Percentiles rank a stretch among this genome's conserved stretches.
phyloP scores from a whole-genome alignment of 2,113 vertebrate species.

The Oreochromis tanganicae region DNA sequence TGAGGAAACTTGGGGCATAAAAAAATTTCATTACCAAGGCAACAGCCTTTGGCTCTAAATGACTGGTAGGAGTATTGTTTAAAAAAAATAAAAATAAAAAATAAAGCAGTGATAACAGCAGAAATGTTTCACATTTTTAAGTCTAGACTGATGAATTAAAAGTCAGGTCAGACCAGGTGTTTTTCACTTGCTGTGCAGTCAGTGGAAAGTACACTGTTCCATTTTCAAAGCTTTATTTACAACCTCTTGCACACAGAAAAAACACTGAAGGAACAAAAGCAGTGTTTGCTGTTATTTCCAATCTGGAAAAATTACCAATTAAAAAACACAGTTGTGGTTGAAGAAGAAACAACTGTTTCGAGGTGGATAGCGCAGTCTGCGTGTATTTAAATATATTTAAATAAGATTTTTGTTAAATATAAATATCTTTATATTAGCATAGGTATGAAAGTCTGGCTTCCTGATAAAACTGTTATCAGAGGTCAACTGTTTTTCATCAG shows the following conservation, averaged over 20 bases:
- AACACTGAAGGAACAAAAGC: not conserved
- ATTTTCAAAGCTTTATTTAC: constrained; percentile 25
- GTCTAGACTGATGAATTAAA: not conserved
- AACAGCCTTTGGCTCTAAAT: not conserved
- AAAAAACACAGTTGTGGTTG: not conserved
- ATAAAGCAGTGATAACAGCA: not conserved
- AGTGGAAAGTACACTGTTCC: not conserved
- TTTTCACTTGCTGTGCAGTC: not conserved
- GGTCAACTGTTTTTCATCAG: not conserved
- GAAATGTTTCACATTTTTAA: not conserved
- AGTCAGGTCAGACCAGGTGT: not conserved
- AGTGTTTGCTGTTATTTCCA: not conserved
- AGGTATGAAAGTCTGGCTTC: not conserved
- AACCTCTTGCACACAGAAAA: not conserved
- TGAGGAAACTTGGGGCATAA: not conserved
- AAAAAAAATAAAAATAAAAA: accelerated
- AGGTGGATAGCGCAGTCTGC: not conserved
- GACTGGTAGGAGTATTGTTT: not conserved
- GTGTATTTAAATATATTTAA: not conserved
- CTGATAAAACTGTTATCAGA: not conserved
- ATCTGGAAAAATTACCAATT: not conserved
- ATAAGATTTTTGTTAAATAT: not conserved
- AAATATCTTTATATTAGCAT: not conserved
- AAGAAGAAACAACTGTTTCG: not conserved
- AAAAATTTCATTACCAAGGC: not conserved